Evolutionary conservation across 2,888 invertebrate species (phyloP), one percentile per base, ranked within the genome.

Genomic region (Melanostoma mellinum): DNA sequence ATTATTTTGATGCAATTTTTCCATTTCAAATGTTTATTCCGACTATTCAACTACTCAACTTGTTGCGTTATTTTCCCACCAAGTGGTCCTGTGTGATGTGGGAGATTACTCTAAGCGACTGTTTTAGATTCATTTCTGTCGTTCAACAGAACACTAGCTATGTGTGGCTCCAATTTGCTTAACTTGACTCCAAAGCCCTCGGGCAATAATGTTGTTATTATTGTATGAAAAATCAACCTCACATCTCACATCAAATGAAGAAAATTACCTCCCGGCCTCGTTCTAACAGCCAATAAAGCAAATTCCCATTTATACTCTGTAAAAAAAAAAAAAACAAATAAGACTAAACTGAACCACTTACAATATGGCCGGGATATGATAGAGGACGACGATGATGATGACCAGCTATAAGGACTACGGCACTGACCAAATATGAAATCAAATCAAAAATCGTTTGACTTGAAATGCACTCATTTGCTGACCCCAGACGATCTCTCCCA

Each of bases 381-480:
- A 36, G 33, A 20, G 35, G 20, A 60, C 56, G 20, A 60, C 56
- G 48, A 67, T 50, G 48, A 72, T 63, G 77, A 75, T 71, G 75
- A 81, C 65, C 60, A 67, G 20, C 20, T 20, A n/a, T n/a, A n/a
- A 20, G 20, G 20, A 20, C 20, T 52, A 65, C 42, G 30, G 65
- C 61, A 63, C 68, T 50, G 71, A 50, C 61, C 55, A 68, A 80
- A 80, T 75, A 65, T 69, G 73, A 74, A 84, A 84, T 84, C 84
- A 78, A 84, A 84, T 78, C 84, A 74, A 78, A 84, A 84, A 78
- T 74, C 73, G 82, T 84, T 84, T 74, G 84, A 78, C 84, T 84
- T 53, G 82, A 86, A 86, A 84, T 85, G 86, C 79, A 82, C 86
- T 86, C 85, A 82, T 86, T 86, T 85, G 80, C 77, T 86, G 85